Evolutionary conservation across 2,888 invertebrate species (phyloP), one percentile per base, ranked within the genome.

Genomic region (Falcaria lacertinaria): DNA sequence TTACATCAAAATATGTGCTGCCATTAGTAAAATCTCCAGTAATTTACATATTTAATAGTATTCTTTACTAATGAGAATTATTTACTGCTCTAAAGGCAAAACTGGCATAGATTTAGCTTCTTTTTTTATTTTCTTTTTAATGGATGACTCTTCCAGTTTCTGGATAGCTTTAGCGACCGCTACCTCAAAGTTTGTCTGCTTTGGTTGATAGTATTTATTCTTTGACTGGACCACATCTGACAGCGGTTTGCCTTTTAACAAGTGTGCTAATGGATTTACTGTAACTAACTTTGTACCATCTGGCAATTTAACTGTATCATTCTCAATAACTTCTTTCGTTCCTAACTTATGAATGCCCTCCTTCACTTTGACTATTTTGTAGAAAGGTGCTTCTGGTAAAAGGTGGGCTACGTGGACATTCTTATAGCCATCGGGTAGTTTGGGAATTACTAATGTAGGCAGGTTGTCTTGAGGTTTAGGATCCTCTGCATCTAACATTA

Each of bases 191-290:
- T 87, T 66, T 1, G 45, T 62, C 0, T 48, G 17, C 33, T 68
- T 79, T 0, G 74, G 54, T n/a, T 71, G 71, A 25, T 81, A 80
- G 40, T 78, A 66, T n/a, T 69, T 79, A 11, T 63, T 72, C 1
- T 52, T 69, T 0, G 50, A 50, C 13, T 65, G 52, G 0, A 75
- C 1, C 0, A 78, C 50, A 5, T 74, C 55, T 0, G 76, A 64
- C 0, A 82, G 50, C 0, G 62, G 43, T 0, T 52, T 72, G 3
- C 70, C 58, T 0, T 74, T 74, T 0, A 88, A 34, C 0, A 88
- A 54, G 54, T 88, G 88, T 0, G 83, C 80, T n/a, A 85, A 47
- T 0, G 87, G 88, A 39, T 88, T 87, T 0, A 79, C 77, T 0
- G 66, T 74, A 0, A 89, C 74, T 1, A 87, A 51, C 35, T 78